Conservation (phyloP, 2,797 vertebrate species). For the Pseudocheirus occidentalis region DNA sequence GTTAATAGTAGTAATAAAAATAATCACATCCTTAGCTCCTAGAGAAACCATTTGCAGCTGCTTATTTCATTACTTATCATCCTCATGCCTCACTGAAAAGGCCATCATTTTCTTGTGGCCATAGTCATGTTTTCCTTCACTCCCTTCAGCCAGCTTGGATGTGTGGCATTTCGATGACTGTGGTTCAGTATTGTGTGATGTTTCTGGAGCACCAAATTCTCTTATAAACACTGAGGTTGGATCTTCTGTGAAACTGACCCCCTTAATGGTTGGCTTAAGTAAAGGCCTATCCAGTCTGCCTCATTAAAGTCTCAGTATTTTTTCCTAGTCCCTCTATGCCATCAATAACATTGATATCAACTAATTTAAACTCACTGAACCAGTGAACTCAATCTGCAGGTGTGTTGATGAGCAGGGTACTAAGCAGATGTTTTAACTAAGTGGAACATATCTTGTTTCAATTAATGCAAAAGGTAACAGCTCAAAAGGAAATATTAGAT, state of each 20-base stretch:
- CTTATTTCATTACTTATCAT: neutral
- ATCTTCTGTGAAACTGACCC: neutral
- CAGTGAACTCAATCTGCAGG: constrained; percentile 32
- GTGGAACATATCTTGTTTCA: constrained; percentile 74
- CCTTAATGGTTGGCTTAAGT: neutral
- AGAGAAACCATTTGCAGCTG: neutral
- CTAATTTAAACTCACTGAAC: constrained; percentile 68
- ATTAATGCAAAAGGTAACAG: constrained; percentile 72
- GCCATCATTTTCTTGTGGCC: neutral
- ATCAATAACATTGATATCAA: constrained; percentile 69
- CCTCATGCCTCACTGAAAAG: neutral
- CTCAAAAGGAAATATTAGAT: constrained; percentile 65
- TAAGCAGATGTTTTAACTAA: constrained; percentile 75
- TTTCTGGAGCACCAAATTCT: neutral
- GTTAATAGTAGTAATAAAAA: neutral
- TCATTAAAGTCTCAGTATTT: constrained; percentile 32
- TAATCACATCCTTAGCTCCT: neutral
- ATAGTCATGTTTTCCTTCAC: neutral
- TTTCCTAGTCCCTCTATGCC: neutral
- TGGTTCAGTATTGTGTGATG: neutral
- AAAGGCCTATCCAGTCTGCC: neutral
- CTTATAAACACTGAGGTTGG: neutral
- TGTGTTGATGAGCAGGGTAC: constrained; percentile 66
- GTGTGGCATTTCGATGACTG: neutral
- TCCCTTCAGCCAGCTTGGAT: neutral